Evolutionary conservation across 2,888 invertebrate genomes (phyloP), one percentile per base, ranked within the genome.

Genomic region (Tetheella fluctuosa): DNA sequence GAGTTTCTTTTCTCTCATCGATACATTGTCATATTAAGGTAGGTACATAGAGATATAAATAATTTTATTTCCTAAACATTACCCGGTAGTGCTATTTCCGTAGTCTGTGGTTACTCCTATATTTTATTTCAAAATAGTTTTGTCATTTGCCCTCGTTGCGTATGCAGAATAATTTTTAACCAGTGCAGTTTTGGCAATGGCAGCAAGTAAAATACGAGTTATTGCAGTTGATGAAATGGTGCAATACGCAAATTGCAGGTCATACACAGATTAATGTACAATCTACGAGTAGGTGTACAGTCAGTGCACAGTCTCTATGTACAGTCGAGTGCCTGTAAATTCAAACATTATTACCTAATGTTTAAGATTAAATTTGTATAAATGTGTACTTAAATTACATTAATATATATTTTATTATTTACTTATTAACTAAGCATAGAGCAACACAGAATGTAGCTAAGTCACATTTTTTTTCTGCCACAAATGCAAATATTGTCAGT

Each of bases 111-210:
- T 10, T 10, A 48, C 48, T n/a, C 48, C 20, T 48, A 48, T 48
- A 10, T 20, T 70, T 57, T 39, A 63, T 75, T 75, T 63, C 74
- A 64, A 69, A 67, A 74, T 68, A 63, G 65, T 48, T 73, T 64
- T 64, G 67, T 71, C 56, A 64, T 61, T 61, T 63, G 67, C 66
- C 66, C 69, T 67, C 59, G 58, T 54, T 62, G 54, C 57, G 54
- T 66, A 65, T 63, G 64, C 66, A 61, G 59, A 64, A 62, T 62
- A 37, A 64, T 69, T 68, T 62, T 69, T 63, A 57, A 54, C 61
- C 62, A 68, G 60, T 68, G 61, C 58, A 62, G 56, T 59, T 58
- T 56, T 72, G 63, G 62, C 67, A 69, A 68, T 71, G 63, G 61
- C 65, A 70, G 59, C 60, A n/a, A 57, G 55, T 58, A 57, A 12